Evolutionary conservation across 2,888 invertebrate genomes (phyloP).

Genomic region (Drosophila merina): DNA sequence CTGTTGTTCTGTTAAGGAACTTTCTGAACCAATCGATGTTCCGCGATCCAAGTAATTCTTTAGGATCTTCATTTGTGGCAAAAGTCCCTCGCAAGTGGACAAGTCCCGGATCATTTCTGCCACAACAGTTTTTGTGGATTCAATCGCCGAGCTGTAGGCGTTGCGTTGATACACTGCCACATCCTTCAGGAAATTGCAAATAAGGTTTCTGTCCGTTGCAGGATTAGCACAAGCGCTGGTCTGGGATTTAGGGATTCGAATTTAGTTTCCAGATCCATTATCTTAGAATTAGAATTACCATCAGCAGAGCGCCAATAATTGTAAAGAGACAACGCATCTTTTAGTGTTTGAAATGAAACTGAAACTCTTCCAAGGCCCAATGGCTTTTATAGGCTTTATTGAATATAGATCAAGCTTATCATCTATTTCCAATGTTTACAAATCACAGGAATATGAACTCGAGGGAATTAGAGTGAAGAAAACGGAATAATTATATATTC

Average conservation of each 20-base stretch:
- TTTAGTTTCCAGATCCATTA: not conserved
- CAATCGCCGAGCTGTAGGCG: not conserved
- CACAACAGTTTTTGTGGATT: not conserved
- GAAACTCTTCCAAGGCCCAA: not conserved
- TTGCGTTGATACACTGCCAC: not conserved
- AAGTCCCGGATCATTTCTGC: not conserved
- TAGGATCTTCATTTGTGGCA: not conserved
- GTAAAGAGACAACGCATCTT: not conserved
- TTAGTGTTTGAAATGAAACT: not conserved
- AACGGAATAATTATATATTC: not conserved
- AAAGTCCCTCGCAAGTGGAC: not conserved
- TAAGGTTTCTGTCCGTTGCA: not conserved
- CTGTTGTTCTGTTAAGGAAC: not conserved
- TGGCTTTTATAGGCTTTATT: not conserved
- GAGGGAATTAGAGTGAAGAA: not conserved
- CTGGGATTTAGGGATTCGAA: not conserved
- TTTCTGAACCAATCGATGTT: not conserved
- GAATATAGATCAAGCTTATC: not conserved
- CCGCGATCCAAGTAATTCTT: not conserved
- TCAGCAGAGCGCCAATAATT: not conserved
- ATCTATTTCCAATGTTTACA: not conserved
- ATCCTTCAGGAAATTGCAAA: not conserved
- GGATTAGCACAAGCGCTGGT: not conserved
- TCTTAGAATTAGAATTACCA: not conserved
- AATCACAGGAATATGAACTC: not conserved